Evolutionary conservation across 1,140 invertebrate species (phyloP).

Genomic region (Amyelois transitella): DNA sequence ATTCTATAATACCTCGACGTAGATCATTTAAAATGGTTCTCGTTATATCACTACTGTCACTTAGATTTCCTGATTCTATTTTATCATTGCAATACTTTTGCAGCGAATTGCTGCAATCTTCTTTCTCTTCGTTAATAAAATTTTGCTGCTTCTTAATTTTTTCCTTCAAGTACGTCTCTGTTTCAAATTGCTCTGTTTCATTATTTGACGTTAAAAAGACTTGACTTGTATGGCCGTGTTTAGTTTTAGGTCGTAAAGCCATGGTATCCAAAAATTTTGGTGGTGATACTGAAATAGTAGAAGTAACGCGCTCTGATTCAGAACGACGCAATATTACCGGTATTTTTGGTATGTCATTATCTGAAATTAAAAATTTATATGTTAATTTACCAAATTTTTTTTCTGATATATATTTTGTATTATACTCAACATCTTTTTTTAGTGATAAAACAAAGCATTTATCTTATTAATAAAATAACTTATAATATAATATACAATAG

Average conservation of each 20-base stretch:
- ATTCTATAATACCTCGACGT: constrained; percentile 51
- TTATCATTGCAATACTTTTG: constrained; percentile 13
- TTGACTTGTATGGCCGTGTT: constrained; percentile 76
- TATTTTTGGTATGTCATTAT: constrained; percentile 61
- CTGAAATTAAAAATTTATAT: constrained; percentile 42
- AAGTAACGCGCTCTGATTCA: constrained; percentile 64
- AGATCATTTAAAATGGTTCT: constrained; percentile 52
- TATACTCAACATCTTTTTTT: too few species aligned
- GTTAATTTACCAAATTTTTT: neutral
- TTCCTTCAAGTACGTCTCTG: constrained; percentile 8
- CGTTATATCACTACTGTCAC: constrained; percentile 66
- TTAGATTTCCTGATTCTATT: constrained; percentile 51
- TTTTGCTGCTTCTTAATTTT: constrained; percentile 8
- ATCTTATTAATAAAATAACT: too few species aligned
- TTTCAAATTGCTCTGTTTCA: constrained; percentile 23
- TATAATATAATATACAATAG: too few species aligned
- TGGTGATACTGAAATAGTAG: constrained; percentile 75
- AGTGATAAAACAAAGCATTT: too few species aligned
- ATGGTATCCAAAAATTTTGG: constrained; percentile 80
- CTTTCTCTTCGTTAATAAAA: neutral
- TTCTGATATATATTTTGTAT: too few species aligned
- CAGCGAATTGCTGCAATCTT: neutral
- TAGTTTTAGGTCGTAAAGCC: constrained; percentile 81
- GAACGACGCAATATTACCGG: constrained; percentile 51
- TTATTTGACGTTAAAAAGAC: constrained; percentile 70